These are phyloP conservation scores for Pecten maximus DNA, from an alignment of 2,888 invertebrate genomes.

Conservation along the genomic window DNA sequence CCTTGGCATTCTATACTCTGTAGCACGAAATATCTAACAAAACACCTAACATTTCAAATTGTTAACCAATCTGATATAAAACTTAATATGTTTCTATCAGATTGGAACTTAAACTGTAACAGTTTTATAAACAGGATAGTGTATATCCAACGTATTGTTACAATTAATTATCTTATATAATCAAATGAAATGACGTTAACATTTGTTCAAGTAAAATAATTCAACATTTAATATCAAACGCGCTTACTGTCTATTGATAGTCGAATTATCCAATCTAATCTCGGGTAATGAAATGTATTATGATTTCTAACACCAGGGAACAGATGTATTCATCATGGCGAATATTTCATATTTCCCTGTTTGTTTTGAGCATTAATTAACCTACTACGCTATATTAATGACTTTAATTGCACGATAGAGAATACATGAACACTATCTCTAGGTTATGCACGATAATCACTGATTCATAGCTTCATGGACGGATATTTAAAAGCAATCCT, in stretches of 20 bases:
- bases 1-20: background rate
- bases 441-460: background rate
- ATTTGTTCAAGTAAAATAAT: background rate
- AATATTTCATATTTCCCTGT: background rate
- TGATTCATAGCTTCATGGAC: background rate
- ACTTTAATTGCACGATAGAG: background rate
- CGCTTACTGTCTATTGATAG: background rate
- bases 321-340: background rate
- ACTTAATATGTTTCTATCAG: background rate
- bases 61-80: background rate
- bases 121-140: background rate
- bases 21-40: background rate
- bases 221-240: background rate
- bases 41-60: background rate
- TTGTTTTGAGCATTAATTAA: background rate
- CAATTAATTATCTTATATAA: too few relatives aligned
- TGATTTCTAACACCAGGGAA: background rate
- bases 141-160: background rate
- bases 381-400: background rate
- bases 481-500: background rate
- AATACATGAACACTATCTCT: background rate
- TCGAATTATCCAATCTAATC: background rate
- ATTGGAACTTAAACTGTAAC: background rate
- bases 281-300: background rate
- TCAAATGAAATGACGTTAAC: background rate